Evolutionary conservation across 2,113 vertebrate species (phyloP).

Genomic region (Nyctereutes procyonoides): DNA sequence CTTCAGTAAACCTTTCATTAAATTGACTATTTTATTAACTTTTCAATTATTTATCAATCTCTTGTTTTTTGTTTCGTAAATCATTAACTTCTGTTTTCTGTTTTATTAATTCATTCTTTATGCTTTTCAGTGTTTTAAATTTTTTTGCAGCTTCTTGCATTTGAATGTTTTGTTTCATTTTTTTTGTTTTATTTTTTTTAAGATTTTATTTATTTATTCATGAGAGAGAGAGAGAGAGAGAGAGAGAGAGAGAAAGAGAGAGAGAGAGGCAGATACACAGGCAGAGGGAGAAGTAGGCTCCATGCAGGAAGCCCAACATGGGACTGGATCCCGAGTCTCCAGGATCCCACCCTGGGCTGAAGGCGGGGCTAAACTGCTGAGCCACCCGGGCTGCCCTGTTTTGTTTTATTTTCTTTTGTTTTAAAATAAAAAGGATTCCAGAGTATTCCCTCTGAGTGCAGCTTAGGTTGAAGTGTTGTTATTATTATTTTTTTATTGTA

Average conservation of each 20-base stretch:
- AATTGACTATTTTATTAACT: constrained; percentile 2
- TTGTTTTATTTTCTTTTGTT: neutral
- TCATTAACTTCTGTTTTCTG: constrained; percentile 2
- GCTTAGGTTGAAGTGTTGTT: neutral
- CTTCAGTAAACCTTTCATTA: neutral
- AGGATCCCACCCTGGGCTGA: too few species aligned
- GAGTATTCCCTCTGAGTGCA: neutral
- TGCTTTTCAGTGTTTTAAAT: neutral
- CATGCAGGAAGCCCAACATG: too few species aligned
- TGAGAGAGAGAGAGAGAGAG: too few species aligned
- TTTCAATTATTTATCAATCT: constrained; percentile 26
- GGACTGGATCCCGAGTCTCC: too few species aligned
- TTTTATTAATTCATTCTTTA: constrained; percentile 35
- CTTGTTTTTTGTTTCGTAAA: neutral
- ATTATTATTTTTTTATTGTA: neutral
- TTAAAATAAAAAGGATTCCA: neutral
- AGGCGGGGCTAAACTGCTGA: too few species aligned
- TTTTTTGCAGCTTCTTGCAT: neutral
- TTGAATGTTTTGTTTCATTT: constrained; percentile 24
- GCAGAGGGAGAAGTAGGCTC: too few species aligned
- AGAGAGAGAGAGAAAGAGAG: too few species aligned
- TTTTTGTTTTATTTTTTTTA: neutral
- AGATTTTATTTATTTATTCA: too few species aligned
- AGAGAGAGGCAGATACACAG: too few species aligned
- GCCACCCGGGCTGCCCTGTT: too few species aligned